phyloP scores from a whole-genome alignment of 1,140 invertebrate species.

The Antheraea pernyi region DNA sequence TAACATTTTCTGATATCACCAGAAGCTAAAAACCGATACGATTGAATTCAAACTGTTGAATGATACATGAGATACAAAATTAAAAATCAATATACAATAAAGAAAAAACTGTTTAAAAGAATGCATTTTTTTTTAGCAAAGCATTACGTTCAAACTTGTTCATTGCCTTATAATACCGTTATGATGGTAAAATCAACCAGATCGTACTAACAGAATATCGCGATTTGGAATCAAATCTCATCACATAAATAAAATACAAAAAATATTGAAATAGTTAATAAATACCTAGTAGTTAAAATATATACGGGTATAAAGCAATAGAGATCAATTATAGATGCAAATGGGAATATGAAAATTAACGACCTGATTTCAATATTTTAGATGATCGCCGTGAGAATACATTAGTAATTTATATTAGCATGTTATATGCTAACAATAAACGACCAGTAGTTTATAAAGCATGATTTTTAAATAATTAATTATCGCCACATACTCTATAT shows the following conservation, averaged over 20 bases:
- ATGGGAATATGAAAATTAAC: conserved; percentile 21
- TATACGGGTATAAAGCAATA: conserved; percentile 12
- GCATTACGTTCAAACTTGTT: background rate
- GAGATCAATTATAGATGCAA: conserved; percentile 20
- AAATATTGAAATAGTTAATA: background rate
- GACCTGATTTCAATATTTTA: conserved; percentile 35
- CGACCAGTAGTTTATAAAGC: background rate
- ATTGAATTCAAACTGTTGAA: conserved; percentile 63
- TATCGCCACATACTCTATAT: background rate
- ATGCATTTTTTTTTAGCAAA: background rate
- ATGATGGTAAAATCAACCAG: background rate
- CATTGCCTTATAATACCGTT: background rate
- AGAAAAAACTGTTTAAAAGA: background rate
- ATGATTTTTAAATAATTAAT: background rate
- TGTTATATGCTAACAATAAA: too few species aligned
- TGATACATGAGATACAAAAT: conserved; percentile 56
- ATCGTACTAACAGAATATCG: background rate
- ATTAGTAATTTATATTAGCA: background rate
- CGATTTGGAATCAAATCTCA: background rate
- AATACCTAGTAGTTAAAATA: background rate
- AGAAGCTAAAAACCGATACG: conserved; percentile 58
- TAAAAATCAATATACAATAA: background rate
- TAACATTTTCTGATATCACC: conserved; percentile 68
- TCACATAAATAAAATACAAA: background rate
- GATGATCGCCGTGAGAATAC: conserved; percentile 4